Base-by-base conservation (phyloP, 2,797 vertebrate species). In the Alauda arvensis region DNA sequence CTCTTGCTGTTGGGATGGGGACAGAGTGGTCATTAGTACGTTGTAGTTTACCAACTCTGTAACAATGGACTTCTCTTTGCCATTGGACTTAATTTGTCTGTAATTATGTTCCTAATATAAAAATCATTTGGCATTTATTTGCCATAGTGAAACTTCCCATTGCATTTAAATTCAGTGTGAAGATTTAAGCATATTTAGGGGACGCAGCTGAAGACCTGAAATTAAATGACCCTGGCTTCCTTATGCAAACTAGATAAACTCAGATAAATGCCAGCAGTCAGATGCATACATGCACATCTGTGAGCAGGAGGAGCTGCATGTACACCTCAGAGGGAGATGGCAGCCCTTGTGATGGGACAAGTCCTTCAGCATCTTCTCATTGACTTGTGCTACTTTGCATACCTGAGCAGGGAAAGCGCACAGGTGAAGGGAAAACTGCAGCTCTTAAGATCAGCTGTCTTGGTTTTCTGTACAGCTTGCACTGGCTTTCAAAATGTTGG, bases 51-150 rank as follows among this genome's bases (percentile, higher is more conserved):
- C 60, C 56, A 84, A 77, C 60, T 90, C 67, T 85, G 34, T 78
- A 82, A 85, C 89, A 91, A 79, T 43, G 74, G 61, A 26, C 48
- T 95, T 93, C 77, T 93, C 68, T 89, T 91, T 72, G 55, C 70
- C 65, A 59, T 67, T 3, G 6, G 42, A 84, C 40, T 90, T 91
- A 82, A 91, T 87, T 91, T 76, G 75, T 69, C 43, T 51, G 56
- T 94, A 90, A 93, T 95, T 86, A 85, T 77, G 39, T 86, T 91
- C 79, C 72, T 94, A 94, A 93, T 87, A 77, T 56, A 88, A 82
- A 89, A 93, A 90, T 88, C 9, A 89, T 83, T 89, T 83, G 66
- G 59, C 85, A 90, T 93, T 95, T 94, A 92, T 95, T 88, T 91
- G 46, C 82, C 16, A 19, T 87, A 90, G 85, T 93, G 84, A 94